Conservation (phyloP, 2,888 invertebrate species). For the Punctoribates punctum region DNA sequence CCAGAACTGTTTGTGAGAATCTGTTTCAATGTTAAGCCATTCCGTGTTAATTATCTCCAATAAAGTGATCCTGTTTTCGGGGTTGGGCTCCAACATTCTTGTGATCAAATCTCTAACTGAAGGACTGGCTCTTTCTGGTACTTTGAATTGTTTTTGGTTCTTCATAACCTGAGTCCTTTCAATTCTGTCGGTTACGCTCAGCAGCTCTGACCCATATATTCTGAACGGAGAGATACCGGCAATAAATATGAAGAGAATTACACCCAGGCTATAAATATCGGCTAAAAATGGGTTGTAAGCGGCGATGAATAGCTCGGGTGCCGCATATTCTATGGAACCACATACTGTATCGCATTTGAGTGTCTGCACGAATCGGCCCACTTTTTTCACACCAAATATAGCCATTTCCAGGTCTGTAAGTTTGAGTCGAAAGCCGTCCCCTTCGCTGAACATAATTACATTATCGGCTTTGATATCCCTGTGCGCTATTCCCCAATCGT, state of each 20-base stretch:
- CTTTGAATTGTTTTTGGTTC: background rate
- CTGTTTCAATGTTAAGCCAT: background rate
- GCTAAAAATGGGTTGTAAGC: background rate
- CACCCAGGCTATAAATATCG: background rate
- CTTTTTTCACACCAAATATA: background rate
- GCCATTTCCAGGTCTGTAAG: slow-evolving; percentile 7
- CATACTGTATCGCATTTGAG: background rate
- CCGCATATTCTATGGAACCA: background rate
- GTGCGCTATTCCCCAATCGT: background rate
- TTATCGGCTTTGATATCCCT: slow-evolving; percentile 6
- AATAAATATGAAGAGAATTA: background rate
- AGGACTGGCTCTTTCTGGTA: background rate
- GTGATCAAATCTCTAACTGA: background rate
- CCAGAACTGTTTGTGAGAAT: too few species aligned
- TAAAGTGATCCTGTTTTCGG: background rate
- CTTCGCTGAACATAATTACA: background rate
- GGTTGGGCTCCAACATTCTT: background rate
- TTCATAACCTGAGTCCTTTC: background rate
- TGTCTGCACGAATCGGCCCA: background rate
- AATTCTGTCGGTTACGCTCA: background rate
- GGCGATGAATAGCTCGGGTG: background rate
- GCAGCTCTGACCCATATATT: background rate
- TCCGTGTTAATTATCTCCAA: background rate
- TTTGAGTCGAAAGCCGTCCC: background rate
- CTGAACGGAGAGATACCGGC: slow-evolving; percentile 8